Conservation (phyloP, 2,797 vertebrate genomes). For the Tokudaia muenninki region DNA sequence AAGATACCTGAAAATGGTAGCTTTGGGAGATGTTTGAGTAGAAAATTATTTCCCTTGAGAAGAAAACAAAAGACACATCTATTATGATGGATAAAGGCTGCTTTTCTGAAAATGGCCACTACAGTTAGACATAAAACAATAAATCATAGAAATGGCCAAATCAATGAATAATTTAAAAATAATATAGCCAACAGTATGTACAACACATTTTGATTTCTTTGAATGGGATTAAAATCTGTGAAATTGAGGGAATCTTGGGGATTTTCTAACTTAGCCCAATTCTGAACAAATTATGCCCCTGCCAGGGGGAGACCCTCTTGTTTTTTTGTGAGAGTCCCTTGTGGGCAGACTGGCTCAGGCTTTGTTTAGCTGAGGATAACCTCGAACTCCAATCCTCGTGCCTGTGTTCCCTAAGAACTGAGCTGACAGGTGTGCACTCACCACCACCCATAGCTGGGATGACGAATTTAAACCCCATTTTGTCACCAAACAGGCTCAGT, state of each 20-base stretch:
- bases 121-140: constrained; percentile 50
- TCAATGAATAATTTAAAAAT: constrained; percentile 51
- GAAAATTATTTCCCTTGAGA: constrained; percentile 55
- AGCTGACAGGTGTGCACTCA: background rate
- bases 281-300: constrained; percentile 15
- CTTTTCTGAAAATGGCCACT: constrained; percentile 41
- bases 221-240: constrained; percentile 4
- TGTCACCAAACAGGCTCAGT: background rate
- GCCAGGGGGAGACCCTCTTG: background rate
- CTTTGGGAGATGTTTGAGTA: constrained; percentile 52
- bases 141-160: constrained; percentile 44
- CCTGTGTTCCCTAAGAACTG: background rate
- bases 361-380: no score
- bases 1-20: constrained; percentile 47
- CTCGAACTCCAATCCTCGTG: background rate
- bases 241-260: constrained; percentile 9
- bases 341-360: background rate
- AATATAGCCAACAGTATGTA: background rate
- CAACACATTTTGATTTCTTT: constrained; percentile 43
- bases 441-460: no score
- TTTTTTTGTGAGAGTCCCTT: background rate
- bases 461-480: background rate
- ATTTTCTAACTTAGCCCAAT: background rate
- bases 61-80: constrained; percentile 42
- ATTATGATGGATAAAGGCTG: constrained; percentile 46